A percentile compares a stretch with the other conserved stretches of the same genome.
These are phyloP conservation scores for Stenopsyche tienmushanensis DNA, from an alignment of 1,140 invertebrate species.

Conservation along the genomic window DNA sequence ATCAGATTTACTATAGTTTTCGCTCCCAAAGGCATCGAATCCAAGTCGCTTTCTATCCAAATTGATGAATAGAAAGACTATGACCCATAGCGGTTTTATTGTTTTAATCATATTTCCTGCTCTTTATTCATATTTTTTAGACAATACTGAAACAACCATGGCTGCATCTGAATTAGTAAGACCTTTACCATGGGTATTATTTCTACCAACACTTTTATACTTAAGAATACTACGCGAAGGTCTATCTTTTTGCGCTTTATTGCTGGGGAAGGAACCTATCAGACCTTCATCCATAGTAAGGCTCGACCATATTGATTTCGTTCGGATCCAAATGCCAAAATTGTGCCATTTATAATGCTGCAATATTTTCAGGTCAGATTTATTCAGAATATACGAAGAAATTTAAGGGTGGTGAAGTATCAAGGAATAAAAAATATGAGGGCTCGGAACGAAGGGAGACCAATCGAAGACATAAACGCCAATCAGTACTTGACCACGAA, in stretches of 20 bases:
- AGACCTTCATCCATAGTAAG: constrained; percentile 56
- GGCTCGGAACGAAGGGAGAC: constrained; percentile 31
- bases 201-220: constrained; percentile 54
- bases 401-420: constrained; percentile 53
- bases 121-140: no score
- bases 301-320: constrained; percentile 6
- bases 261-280: constrained; percentile 53
- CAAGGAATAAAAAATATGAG: constrained; percentile 52
- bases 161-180: constrained; percentile 51
- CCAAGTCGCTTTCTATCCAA: no score
- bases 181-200: constrained; percentile 61
- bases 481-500: neutral
- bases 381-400: constrained; percentile 53
- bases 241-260: constrained; percentile 51
- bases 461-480: neutral
- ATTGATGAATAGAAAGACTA: neutral
- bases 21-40: no score
- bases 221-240: constrained; percentile 50
- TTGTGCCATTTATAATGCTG: neutral
- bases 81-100: neutral
- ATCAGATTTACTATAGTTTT: neutral
- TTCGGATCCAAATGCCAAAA: neutral
- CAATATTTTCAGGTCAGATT: constrained; percentile 49
- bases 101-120: constrained; percentile 15
- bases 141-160: constrained; percentile 50